phyloP scores from a whole-genome alignment of 2,797 vertebrate species.

The Pogoniulus pusillus region DNA sequence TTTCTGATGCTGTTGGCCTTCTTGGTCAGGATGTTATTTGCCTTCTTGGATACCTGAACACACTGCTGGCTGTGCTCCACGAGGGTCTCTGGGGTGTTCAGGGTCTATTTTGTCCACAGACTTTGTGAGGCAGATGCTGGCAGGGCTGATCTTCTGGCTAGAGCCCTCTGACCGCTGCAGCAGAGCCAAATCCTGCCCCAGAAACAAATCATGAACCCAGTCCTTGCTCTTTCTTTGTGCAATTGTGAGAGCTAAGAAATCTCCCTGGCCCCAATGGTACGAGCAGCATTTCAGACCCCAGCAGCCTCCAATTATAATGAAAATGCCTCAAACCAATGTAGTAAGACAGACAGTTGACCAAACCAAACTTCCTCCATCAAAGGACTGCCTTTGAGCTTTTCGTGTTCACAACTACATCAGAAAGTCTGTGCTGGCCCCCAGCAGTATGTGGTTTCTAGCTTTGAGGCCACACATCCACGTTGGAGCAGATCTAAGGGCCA shows the following conservation, averaged over 20 bases:
- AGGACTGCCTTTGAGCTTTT: neutral
- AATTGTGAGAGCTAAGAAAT: fast-evolving
- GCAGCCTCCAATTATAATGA: no score
- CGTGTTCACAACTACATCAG: fast-evolving
- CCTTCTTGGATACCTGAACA: no score
- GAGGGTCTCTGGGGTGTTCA: no score
- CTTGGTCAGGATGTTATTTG: no score
- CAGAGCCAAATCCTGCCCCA: neutral
- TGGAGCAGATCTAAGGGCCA: neutral
- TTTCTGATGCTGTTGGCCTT: no score
- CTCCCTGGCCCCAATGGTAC: fast-evolving
- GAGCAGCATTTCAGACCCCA: fast-evolving
- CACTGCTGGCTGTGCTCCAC: neutral
- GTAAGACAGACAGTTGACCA: neutral
- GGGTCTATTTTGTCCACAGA: no score
- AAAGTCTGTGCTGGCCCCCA: fast-evolving
- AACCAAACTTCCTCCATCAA: neutral
- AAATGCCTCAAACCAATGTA: neutral
- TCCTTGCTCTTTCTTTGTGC: fast-evolving
- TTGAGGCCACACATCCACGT: fast-evolving
- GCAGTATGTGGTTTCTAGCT: neutral
- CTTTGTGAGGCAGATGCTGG: neutral
- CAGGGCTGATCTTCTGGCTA: neutral
- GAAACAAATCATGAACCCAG: fast-evolving
- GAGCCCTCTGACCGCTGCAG: fast-evolving